These are phyloP conservation scores for Mormyrus proboscirostris DNA, from an alignment of 2,797 vertebrate species.

Conservation along the genomic window DNA sequence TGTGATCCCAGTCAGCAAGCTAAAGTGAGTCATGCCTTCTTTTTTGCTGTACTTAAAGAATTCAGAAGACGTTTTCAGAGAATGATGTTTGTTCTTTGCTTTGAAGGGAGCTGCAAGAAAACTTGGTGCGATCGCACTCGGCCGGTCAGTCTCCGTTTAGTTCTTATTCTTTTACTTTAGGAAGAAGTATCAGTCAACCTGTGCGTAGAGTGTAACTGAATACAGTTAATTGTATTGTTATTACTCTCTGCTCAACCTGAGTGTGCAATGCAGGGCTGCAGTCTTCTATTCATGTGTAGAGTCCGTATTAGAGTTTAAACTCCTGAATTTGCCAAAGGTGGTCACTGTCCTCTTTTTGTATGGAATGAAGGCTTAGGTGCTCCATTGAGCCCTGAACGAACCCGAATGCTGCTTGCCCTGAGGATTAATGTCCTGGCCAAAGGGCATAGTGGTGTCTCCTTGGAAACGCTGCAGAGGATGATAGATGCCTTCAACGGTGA, in stretches of 20 bases:
- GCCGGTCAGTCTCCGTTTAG: slow-evolving; percentile 66
- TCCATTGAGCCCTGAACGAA: slow-evolving; percentile 86
- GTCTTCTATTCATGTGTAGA: neutral
- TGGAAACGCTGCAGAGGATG: slow-evolving; percentile 83
- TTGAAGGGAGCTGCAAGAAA: slow-evolving; percentile 87
- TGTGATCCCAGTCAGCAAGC: slow-evolving; percentile 83
- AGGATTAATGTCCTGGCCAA: slow-evolving; percentile 96
- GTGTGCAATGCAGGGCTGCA: neutral
- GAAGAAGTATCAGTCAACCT: neutral
- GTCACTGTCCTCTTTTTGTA: neutral
- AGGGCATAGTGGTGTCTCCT: slow-evolving; percentile 90
- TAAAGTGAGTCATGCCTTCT: slow-evolving; percentile 66
- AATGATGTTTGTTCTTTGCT: slow-evolving; percentile 24
- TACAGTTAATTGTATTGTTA: neutral
- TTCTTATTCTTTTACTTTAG: neutral
- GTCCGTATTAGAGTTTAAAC: neutral
- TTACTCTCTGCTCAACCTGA: neutral
- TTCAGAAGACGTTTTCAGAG: neutral
- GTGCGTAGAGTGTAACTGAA: neutral
- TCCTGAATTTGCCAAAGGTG: neutral
- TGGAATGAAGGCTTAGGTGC: slow-evolving; percentile 79
- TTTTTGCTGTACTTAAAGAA: neutral
- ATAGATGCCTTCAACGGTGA: slow-evolving; percentile 91
- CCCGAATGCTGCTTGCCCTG: slow-evolving; percentile 90
- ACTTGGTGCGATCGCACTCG: slow-evolving; percentile 89